Evolutionary conservation across 1,140 invertebrate species (phyloP).

Genomic region (Neodiprion fabricii): DNA sequence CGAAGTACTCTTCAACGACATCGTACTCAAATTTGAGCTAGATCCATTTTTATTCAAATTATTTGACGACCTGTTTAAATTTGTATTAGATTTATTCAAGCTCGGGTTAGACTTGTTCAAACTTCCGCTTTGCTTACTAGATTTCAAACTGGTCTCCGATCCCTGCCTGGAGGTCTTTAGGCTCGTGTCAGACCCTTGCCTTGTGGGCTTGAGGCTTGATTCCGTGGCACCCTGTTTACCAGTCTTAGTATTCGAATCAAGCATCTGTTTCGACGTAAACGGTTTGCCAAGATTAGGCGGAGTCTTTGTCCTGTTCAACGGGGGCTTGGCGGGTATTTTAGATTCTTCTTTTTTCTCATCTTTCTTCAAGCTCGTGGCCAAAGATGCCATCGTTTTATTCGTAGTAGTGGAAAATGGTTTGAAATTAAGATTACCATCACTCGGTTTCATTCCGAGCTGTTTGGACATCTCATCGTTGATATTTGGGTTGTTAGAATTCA

Average conservation of each 20-base stretch:
- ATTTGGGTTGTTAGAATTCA: constrained; percentile 37
- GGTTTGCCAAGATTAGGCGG: constrained; percentile 40
- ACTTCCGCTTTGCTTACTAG: background rate
- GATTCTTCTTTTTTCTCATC: constrained; percentile 29
- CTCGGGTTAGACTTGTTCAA: constrained; percentile 25
- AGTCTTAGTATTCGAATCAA: background rate
- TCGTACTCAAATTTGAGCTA: constrained; percentile 24
- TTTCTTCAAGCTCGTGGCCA: constrained; percentile 26
- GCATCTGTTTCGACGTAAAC: constrained; percentile 11
- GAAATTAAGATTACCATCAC: constrained; percentile 8
- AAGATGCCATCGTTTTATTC: background rate
- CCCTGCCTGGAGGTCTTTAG: constrained; percentile 4
- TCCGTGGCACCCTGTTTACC: constrained; percentile 12
- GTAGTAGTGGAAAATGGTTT: constrained; percentile 22
- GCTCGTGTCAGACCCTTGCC: constrained; percentile 27
- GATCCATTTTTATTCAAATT: constrained; percentile 25
- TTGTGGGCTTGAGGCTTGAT: constrained; percentile 29
- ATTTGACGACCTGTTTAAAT: background rate
- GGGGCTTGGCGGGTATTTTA: constrained; percentile 28
- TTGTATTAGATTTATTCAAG: constrained; percentile 32
- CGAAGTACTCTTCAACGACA: constrained; percentile 44
- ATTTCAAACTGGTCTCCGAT: constrained; percentile 29
- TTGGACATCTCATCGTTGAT: constrained; percentile 42
- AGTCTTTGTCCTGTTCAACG: constrained; percentile 47
- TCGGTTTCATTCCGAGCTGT: constrained; percentile 37